phyloP scores from a whole-genome alignment of 1,140 invertebrate species.

The Triops longicaudatus region DNA sequence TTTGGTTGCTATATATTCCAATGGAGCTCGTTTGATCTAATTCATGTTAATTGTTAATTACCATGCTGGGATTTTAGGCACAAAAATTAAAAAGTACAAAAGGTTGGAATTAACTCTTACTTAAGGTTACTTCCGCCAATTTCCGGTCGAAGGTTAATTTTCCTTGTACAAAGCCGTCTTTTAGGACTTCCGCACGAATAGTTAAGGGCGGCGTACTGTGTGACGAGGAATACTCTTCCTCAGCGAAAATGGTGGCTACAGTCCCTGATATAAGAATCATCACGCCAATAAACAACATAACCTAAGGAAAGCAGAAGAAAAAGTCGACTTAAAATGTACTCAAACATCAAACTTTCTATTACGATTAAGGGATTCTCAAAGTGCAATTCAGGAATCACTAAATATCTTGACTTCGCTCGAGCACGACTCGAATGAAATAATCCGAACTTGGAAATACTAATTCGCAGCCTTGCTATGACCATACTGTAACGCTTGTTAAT shows the following conservation, averaged over 20 bases:
- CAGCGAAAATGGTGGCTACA: conserved; percentile 24
- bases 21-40: background rate
- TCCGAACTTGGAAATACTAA: no score
- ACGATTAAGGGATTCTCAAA: no score
- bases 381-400: background rate
- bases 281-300: conserved; percentile 19
- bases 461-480: no score
- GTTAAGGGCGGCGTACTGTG: background rate
- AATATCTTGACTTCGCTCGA: background rate
- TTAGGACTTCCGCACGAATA: background rate
- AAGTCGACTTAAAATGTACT: background rate
- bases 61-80: background rate
- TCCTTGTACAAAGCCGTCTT: background rate
- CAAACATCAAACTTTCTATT: no score
- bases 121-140: background rate
- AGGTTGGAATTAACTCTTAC: background rate
- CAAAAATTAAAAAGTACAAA: background rate
- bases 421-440: background rate
- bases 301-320: background rate
- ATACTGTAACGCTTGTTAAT: no score
- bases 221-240: conserved; percentile 24
- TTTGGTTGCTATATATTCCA: no score
- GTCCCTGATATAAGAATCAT: conserved; percentile 22
- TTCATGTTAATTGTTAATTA: background rate
- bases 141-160: background rate